Evolutionary conservation across 2,797 vertebrate species (phyloP), one percentile per base, ranked within the genome.

Genomic region (Poecilia velifera): DNA sequence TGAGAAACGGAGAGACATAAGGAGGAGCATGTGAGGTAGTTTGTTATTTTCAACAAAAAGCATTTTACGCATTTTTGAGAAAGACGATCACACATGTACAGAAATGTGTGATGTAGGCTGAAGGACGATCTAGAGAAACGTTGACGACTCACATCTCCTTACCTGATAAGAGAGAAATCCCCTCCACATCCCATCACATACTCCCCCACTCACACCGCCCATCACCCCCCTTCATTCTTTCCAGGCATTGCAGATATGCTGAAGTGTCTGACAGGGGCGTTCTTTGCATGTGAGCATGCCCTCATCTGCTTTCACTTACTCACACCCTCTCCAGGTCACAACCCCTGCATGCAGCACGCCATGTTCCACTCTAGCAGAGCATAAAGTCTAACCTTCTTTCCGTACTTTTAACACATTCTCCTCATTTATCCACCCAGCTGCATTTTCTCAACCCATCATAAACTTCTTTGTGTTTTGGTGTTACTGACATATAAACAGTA

Each of bases 261-360:
- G 74, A 76, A 39, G 82, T 83, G 84, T 89, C 53, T 49, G 77
- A 22, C 0, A n/a, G 72, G 55, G 45, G 70, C 4, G 22, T 74
- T 83, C 53, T 36, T 78, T 46, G 2, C 77, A 74, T 36, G 39
- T 6, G 12, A 14, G 46, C 1, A 0, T 0, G 1, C 66, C 49
- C 70, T 70, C 84, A 88, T 92, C 90, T 93, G 91, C 68, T 93
- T 91, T 85, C 74, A 89, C 81, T 93, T 86, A 88, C 22, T 45
- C 81, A 85, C 80, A 71, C 82, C 83, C 31, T 43, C 72, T 76
- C 49, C 77, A 14, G 80, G 83, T 86, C 87, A 74, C 31, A 84
- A 88, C 79, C 78, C 22, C 84, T 80, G 87, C 77, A 55, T 41
- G 53, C 34, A 80, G 66, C 75, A 28, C 74, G 82, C 9, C 53